phyloP scores from a whole-genome alignment of 1,140 invertebrate species.

The Atta cephalotes region DNA sequence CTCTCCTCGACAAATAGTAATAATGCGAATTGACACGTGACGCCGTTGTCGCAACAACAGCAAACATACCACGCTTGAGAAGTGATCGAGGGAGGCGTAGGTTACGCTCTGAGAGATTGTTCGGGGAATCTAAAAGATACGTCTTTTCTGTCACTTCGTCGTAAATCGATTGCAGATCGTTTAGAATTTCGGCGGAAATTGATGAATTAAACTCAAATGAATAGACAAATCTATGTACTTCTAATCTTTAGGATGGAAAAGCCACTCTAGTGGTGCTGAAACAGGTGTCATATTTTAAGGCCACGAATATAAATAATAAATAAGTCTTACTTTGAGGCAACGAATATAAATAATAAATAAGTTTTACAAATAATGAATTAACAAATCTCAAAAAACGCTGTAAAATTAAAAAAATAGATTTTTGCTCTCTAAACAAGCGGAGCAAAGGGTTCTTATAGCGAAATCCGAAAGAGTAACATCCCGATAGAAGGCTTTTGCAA shows the following conservation, averaged over 20 bases:
- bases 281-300: no score
- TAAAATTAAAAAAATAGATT: no score
- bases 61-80: constrained; percentile 72
- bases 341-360: no score
- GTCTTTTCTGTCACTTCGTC: constrained; percentile 37
- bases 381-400: no score
- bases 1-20: constrained; percentile 85
- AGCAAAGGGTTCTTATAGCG: background rate
- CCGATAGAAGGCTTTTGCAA: constrained; percentile 61
- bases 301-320: no score
- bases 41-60: constrained; percentile 79
- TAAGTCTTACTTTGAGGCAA: no score
- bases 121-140: constrained; percentile 29
- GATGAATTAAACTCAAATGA: background rate
- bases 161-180: constrained; percentile 28
- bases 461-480: constrained; percentile 51
- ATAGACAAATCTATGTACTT: background rate
- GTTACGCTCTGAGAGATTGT: constrained; percentile 35
- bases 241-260: no score
- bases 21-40: constrained; percentile 86
- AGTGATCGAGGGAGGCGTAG: constrained; percentile 9
- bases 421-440: background rate
- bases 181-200: background rate
- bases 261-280: no score
- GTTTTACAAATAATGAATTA: no score